phyloP scores from a whole-genome alignment of 2,888 invertebrate genomes.

The Siphonodentalium dalli region DNA sequence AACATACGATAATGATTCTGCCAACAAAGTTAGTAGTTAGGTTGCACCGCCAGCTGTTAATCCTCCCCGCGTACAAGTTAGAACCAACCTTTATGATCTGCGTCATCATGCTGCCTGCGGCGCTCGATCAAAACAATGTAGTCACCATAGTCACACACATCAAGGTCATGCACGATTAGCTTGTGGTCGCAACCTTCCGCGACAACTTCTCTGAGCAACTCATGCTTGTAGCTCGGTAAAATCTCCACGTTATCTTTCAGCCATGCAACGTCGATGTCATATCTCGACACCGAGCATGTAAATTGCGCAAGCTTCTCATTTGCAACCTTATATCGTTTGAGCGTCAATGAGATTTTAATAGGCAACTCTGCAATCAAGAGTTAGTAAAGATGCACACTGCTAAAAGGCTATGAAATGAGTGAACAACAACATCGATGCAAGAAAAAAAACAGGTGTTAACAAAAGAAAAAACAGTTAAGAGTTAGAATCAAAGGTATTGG shows the following conservation, averaged over 20 bases:
- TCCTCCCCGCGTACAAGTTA: not conserved
- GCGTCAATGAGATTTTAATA: slow-evolving; percentile 43
- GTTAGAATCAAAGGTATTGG: too few relatives aligned
- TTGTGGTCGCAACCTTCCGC: slow-evolving; percentile 43
- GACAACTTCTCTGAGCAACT: slow-evolving; percentile 66
- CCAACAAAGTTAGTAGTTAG: too few relatives aligned
- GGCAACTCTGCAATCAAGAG: slow-evolving; percentile 47
- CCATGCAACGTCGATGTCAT: slow-evolving; percentile 52
- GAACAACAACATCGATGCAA: too few relatives aligned
- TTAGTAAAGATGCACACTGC: too few relatives aligned
- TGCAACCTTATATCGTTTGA: slow-evolving; percentile 39
- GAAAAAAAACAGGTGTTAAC: too few relatives aligned
- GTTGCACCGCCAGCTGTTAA: too few relatives aligned
- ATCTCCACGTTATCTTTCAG: slow-evolving; percentile 56
- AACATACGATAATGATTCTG: too few relatives aligned
- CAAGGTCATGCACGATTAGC: slow-evolving; percentile 46
- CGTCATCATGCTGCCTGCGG: slow-evolving; percentile 31
- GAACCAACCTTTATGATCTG: slow-evolving; percentile 39
- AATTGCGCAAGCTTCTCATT: slow-evolving; percentile 46
- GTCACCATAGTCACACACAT: slow-evolving; percentile 45
- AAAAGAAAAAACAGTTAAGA: too few relatives aligned
- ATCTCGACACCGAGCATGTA: slow-evolving; percentile 51
- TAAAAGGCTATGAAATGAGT: too few relatives aligned
- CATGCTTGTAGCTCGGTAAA: slow-evolving; percentile 45
- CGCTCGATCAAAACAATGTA: slow-evolving; percentile 73